phyloP scores from a whole-genome alignment of 2,888 invertebrate genomes.

The Uropetala carovei region DNA sequence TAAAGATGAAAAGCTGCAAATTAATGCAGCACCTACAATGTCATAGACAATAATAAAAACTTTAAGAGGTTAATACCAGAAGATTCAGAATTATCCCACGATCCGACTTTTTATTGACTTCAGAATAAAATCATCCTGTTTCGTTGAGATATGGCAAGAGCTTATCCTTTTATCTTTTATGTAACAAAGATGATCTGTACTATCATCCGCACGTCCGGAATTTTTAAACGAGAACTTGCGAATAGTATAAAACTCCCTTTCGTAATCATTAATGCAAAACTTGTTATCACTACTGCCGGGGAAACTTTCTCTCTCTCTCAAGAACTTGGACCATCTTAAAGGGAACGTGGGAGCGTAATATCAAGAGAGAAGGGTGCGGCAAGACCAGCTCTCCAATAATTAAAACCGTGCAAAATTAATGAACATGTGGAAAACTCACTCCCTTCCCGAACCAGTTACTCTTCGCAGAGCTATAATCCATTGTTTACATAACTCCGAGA shows the following conservation, averaged over 20 bases:
- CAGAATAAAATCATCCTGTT: no score
- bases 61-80: no score
- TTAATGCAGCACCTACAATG: no score
- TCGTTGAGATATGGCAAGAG: no score
- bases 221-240: neutral
- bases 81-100: no score
- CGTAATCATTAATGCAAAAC: slow-evolving; percentile 54
- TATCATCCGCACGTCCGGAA: no score
- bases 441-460: neutral
- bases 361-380: neutral
- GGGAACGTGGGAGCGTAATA: neutral
- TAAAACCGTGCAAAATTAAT: slow-evolving; percentile 54
- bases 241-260: slow-evolving; percentile 25
- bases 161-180: no score
- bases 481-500: neutral
- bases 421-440: slow-evolving; percentile 16
- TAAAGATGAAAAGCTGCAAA: no score
- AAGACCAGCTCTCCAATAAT: slow-evolving; percentile 36
- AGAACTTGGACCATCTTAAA: neutral
- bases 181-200: no score
- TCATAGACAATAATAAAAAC: no score
- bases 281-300: slow-evolving; percentile 1
- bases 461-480: neutral
- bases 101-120: no score
- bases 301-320: slow-evolving; percentile 32